Base-by-base conservation (phyloP, 1,140 invertebrate species). In the Bombus soroeensis region DNA sequence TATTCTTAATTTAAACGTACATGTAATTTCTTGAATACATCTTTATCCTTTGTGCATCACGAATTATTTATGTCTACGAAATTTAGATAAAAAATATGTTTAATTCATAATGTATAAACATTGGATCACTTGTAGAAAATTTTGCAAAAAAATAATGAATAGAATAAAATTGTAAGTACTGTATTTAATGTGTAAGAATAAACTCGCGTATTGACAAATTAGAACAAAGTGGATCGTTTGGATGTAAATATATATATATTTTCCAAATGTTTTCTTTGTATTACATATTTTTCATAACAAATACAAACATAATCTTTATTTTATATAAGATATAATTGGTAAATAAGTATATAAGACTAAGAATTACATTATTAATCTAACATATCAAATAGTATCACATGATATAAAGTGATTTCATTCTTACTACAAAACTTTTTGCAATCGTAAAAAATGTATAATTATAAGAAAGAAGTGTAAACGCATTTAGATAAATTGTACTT, bases 341-440 rank as follows among this genome's bases (percentile, higher is more conserved):
- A n/a, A 34, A 53, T 41, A 0, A 47, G 43, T 39, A n/a, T 28
- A n/a, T 62, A 88, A 57, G n/a, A n/a, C 10, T 84, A 62, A 47
- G 3, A 59, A 72, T 84, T 25, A 47, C 32, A 72, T 81, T 43
- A 37, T 85, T 12, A 22, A 57, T 73, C 28, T 66, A 85, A 64
- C 79, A 86, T 89, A 89, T 86, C 87, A 88, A 74, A 83, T 70
- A 83, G 59, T 88, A 89, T 82, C 78, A 88, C 57, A 86, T 77
- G 39, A 81, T 77, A 85, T 47, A 81, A 43, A 53, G 1, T 53
- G 5, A 1, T 22, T 53, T 53, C 0, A 74, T 68, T 15, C 28
- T 34, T 39, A 34, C n/a, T 25, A 71, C 2, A 84, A 34, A 9
- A 70, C 3, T 41, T 62, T 62, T 62, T 77, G 8, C 5, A 75